Evolutionary conservation across 92 coral and sea anemone species (phyloP).

Genomic region (Heteractis magnifica): DNA sequence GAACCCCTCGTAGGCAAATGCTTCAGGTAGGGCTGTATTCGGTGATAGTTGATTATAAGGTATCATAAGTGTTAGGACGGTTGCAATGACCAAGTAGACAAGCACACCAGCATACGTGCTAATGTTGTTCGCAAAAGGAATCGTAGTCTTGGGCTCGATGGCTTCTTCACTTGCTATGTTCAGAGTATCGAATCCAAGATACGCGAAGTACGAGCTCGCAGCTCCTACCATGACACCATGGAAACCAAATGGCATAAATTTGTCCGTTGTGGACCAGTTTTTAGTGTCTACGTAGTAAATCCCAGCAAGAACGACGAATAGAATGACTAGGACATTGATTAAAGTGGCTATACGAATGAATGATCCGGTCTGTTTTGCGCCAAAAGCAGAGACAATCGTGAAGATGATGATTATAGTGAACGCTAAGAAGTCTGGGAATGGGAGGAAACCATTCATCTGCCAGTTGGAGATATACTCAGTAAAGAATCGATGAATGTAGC

Average conservation of each 20-base stretch:
- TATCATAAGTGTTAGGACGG: slow-evolving; percentile 70
- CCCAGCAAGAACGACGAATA: slow-evolving; percentile 68
- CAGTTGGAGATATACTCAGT: slow-evolving; percentile 55
- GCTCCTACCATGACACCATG: slow-evolving; percentile 79
- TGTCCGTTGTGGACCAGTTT: slow-evolving; percentile 73
- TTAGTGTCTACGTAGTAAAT: slow-evolving; percentile 68
- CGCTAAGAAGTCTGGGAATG: slow-evolving; percentile 70
- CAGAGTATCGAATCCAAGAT: slow-evolving; percentile 80
- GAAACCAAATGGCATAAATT: slow-evolving; percentile 79
- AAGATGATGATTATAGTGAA: slow-evolving; percentile 47
- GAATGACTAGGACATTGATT: slow-evolving; percentile 53
- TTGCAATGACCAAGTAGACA: slow-evolving; percentile 65
- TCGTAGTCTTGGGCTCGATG: slow-evolving; percentile 53
- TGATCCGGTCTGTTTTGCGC: slow-evolving; percentile 63
- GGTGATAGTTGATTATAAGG: slow-evolving; percentile 65
- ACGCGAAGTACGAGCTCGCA: slow-evolving; percentile 72
- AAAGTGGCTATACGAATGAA: slow-evolving; percentile 68
- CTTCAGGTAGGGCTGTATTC: slow-evolving; percentile 59
- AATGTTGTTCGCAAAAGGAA: slow-evolving; percentile 58
- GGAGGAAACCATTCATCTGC: slow-evolving; percentile 54
- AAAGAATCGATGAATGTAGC: slow-evolving; percentile 50
- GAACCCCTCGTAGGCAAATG: slow-evolving; percentile 66
- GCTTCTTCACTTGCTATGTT: slow-evolving; percentile 82
- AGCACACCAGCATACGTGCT: slow-evolving; percentile 79
- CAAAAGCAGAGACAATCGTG: slow-evolving; percentile 53